A percentile compares a stretch with the other conserved stretches of the same genome.
These are phyloP conservation scores for Amyelois transitella DNA, from an alignment of 1,140 invertebrate genomes.

Conservation along the genomic window DNA sequence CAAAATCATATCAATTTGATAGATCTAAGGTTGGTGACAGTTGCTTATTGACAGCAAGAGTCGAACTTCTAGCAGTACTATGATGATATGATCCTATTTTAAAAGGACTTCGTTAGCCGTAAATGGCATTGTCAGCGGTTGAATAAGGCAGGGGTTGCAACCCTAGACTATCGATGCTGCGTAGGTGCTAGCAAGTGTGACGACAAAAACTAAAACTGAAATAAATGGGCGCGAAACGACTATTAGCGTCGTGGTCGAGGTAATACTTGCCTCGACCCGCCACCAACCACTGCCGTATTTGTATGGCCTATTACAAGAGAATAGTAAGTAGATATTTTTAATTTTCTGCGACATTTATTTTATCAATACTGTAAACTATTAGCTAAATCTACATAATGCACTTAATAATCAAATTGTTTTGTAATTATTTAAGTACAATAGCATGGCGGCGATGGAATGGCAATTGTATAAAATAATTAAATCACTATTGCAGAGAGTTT, in stretches of 20 bases:
- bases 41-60: too few species aligned
- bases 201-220: constrained; percentile 55
- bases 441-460: too few species aligned
- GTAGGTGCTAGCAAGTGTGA: constrained; percentile 48
- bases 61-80: too few species aligned
- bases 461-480: too few species aligned
- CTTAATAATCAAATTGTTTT: too few species aligned
- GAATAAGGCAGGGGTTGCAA: constrained; percentile 12
- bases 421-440: too few species aligned
- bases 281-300: constrained; percentile 41
- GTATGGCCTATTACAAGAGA: constrained; percentile 25
- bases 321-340: constrained; percentile 1
- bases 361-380: neutral
- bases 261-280: constrained; percentile 32
- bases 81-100: too few species aligned
- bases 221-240: constrained; percentile 46
- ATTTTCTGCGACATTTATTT: neutral
- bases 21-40: neutral
- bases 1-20: too few species aligned
- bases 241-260: constrained; percentile 36
- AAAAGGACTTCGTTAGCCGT: neutral
- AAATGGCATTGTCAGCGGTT: neutral
- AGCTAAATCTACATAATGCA: too few species aligned
- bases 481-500: too few species aligned
- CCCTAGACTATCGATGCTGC: constrained; percentile 37